phyloP scores from a whole-genome alignment of 2,888 invertebrate species.

The Machimus atricapillus region DNA sequence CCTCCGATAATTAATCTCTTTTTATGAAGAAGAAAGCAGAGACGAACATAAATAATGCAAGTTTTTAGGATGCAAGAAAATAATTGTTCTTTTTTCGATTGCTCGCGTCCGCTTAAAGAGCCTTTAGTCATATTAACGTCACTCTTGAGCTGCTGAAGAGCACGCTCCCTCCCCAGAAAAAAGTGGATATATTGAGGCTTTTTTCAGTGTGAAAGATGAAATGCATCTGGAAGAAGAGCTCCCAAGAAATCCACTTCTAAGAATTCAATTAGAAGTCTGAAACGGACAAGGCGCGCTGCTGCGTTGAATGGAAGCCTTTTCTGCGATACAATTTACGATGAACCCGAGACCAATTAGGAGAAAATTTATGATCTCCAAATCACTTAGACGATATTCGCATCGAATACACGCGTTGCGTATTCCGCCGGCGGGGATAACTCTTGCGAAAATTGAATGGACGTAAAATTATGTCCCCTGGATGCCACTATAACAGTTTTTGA shows the following conservation, averaged over 20 bases:
- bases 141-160: background rate
- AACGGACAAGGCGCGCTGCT: background rate
- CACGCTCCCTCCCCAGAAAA: background rate
- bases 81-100: background rate
- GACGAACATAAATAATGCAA: background rate
- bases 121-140: background rate
- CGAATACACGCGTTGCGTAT: background rate
- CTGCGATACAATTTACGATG: constrained; percentile 3
- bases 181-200: background rate
- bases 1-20: background rate
- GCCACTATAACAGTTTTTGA: background rate
- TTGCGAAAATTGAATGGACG: background rate
- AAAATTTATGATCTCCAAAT: constrained; percentile 33
- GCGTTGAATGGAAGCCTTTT: background rate
- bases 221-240: background rate
- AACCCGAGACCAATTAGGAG: constrained; percentile 13
- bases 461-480: background rate
- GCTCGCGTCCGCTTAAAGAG: background rate
- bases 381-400: background rate
- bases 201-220: background rate
- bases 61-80: background rate
- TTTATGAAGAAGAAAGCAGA: background rate
- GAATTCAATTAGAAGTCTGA: constrained; percentile 19
- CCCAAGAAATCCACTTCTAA: constrained; percentile 8
- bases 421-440: background rate